Base-by-base conservation (phyloP, 2,888 invertebrate species). In the Caenorhabditis sp. region DNA sequence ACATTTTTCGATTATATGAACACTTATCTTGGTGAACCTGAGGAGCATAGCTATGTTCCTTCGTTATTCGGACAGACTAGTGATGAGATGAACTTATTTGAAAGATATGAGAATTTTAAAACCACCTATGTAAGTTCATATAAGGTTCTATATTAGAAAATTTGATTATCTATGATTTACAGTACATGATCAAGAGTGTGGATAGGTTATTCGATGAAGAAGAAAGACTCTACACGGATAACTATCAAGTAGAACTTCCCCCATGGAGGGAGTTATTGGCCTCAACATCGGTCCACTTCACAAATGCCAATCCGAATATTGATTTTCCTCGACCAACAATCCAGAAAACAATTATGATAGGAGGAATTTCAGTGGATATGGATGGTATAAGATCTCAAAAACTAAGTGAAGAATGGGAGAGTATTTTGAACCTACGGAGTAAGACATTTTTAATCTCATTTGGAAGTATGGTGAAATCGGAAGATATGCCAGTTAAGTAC, bases 241-340 rank as follows among this genome's bases (percentile, higher is more conserved):
- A 65, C 53, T 50, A 66, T 0, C 66, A 63, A 12, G 7, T 59
- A 12, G 21, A 53, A 0, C 0, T 63, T n/a, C 36, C 54, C 0
- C 12, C 59, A 36, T 70, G 66, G 66, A 20, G 57, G 63, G 72
- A 78, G 21, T 58, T 76, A 10, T 21, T 73, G 5, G 57, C 68
- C 10, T 57, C 52, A 5, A 65, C 74, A 0, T 65, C 72, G 8
- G 26, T 70, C 21, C 58, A 59, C 52, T 72, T 78, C 63, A 63
- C 67, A 21, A 78, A 78, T 56, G 63, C 75, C 3, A 77, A 71
- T 62, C 75, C 75, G 23, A 71, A 71, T 54, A 36, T 77, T 17
- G 70, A 77, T 50, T 77, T 75, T 59, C 72, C 78, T 14, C 56
- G 75, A 12, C 63, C 70, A 25, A 20, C 59, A 14, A 38, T 72